phyloP scores from a whole-genome alignment of 2,888 invertebrate genomes.

The Anarsia innoxiella region DNA sequence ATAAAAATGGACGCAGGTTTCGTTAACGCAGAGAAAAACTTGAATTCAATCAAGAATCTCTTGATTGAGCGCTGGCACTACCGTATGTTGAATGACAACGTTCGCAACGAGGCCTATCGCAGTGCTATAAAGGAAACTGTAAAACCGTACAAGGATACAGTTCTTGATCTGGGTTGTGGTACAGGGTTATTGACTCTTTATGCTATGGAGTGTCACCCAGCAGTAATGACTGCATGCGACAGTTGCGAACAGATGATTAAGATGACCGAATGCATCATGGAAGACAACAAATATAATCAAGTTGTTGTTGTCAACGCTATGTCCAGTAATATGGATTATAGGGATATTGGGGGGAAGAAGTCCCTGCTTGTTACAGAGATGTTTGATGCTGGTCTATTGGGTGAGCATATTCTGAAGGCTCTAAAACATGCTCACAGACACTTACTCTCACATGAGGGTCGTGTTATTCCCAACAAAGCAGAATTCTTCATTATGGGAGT shows the following conservation, averaged over 20 bases:
- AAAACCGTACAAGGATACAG: slow-evolving; percentile 53
- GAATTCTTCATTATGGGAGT: slow-evolving; percentile 79
- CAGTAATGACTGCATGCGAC: slow-evolving; percentile 80
- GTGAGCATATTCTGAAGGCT: slow-evolving; percentile 81
- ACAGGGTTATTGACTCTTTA: slow-evolving; percentile 84
- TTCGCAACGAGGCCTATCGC: slow-evolving; percentile 79
- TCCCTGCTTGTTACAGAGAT: slow-evolving; percentile 84
- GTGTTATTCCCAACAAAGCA: slow-evolving; percentile 77
- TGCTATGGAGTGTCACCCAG: slow-evolving; percentile 73
- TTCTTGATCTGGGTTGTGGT: slow-evolving; percentile 86
- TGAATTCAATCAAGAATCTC: slow-evolving; percentile 80
- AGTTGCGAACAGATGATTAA: slow-evolving; percentile 77
- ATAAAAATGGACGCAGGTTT: slow-evolving; percentile 62
- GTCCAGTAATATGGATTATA: slow-evolving; percentile 73
- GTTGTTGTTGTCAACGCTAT: slow-evolving; percentile 73
- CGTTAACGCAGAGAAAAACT: slow-evolving; percentile 78
- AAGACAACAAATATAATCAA: slow-evolving; percentile 65
- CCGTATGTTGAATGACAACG: slow-evolving; percentile 85
- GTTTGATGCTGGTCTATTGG: slow-evolving; percentile 87
- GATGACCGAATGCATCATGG: slow-evolving; percentile 64
- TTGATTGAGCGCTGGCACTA: slow-evolving; percentile 88
- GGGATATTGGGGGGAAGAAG: slow-evolving; percentile 72
- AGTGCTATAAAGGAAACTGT: slow-evolving; percentile 77
- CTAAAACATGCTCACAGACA: slow-evolving; percentile 81
- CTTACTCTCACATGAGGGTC: slow-evolving; percentile 64